Evolutionary conservation across 2,113 vertebrate species (phyloP).

Genomic region (Marcusenius ussheri): DNA sequence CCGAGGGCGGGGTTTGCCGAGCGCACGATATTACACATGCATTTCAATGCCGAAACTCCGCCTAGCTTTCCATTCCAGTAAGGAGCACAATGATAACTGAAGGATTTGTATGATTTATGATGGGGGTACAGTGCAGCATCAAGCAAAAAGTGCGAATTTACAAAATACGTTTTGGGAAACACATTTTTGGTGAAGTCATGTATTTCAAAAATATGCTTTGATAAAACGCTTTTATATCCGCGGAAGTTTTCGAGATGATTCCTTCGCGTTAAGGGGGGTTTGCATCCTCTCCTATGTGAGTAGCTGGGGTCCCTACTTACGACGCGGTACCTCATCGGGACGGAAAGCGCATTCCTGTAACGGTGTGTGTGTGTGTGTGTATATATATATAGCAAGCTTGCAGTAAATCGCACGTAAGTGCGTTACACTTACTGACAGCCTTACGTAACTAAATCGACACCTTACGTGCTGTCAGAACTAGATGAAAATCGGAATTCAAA

Average conservation of each 20-base stretch:
- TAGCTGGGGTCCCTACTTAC: background rate
- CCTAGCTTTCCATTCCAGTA: background rate
- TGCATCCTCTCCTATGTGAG: background rate
- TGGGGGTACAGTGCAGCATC: background rate
- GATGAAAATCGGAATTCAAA: background rate
- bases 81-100: background rate
- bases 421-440: background rate
- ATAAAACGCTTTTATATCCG: background rate
- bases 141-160: background rate
- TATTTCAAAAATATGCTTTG: background rate
- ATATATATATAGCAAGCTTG: background rate
- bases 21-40: conserved; percentile 16
- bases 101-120: background rate
- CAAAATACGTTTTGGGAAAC: background rate
- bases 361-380: background rate
- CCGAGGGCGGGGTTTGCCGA: conserved; percentile 39
- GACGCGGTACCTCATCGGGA: background rate
- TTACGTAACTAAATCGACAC: background rate
- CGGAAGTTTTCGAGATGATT: background rate
- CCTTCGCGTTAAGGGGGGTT: background rate
- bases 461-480: background rate
- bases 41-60: background rate
- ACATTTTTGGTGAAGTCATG: background rate
- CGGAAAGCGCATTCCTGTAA: background rate
- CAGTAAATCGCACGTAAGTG: background rate